Base-by-base conservation (phyloP, 2,888 invertebrate species). In the Cecidostiba fungosa region DNA sequence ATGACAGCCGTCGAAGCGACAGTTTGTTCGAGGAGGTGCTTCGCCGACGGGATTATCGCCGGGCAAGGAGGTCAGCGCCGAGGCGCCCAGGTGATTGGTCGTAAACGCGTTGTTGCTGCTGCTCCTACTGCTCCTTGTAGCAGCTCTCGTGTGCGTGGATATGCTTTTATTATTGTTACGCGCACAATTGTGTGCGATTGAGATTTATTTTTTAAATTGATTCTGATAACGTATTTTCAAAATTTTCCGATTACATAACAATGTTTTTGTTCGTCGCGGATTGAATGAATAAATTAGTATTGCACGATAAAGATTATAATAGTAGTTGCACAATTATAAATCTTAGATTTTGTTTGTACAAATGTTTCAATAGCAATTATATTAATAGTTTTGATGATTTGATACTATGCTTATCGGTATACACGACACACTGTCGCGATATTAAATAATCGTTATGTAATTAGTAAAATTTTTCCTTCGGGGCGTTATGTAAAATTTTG, bases 11-110 rank as follows among this genome's bases (percentile, higher is more conserved):
- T 88, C 87, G 87, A 88, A 87, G 47, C 39, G 74, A 62, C 78
- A 77, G 54, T 66, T 74, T 72, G 66, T 47, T 66, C 43, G 74
- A 80, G 54, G 74, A 66, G 84, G 86, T 87, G 85, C 81, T 62
- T 81, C 74, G 82, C 84, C 82, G 88, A 89, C 87, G 88, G 89
- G 89, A 90, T 90, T 90, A 90, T 91, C 89, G 88, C 88, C 47
- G 43, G 66, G 66, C 66, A 29, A 66, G 87, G 86, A 88, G 89
- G 89, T 88, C 89, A 66, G 66, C 72, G 39, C 72, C 70, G 39
- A 89, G 89, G 89, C 88, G 88, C 86, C 84, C 73, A 87, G 87
- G 77, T 87, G 87, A 86, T 87, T 89, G 88, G 88, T 84, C 88
- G 89, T 90, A 90, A 90, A 90, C 85, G 88, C 86, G 83, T 85